Base-by-base conservation (phyloP, 2,113 vertebrate genomes). In the Camelus bactrianus region DNA sequence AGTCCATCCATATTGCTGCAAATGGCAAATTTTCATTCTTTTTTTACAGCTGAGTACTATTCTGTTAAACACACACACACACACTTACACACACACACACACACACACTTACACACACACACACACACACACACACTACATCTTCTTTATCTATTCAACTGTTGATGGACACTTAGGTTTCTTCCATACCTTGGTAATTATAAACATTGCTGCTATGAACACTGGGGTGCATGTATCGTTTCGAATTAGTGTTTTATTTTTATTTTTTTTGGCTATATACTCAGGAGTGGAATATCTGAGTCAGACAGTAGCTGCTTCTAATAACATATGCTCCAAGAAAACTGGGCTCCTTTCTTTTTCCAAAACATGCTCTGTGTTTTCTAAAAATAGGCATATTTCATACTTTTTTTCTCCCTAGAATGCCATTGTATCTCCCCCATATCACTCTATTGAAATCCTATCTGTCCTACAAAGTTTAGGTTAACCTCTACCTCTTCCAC, bases 391-490 rank as follows among this genome's bases (percentile, higher is more conserved):
- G 8, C 14, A 46, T 16, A 19, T 81, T 38, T 73, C 50, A 76
- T 24, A 13, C 3, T 54, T 28, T 65, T 72, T 80, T 50, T 75
- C 24, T 88, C 28, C 7, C 7, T 93, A 42, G 14, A 90, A 48
- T 26, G 13, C 0, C 1, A 1, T 52, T n/a, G 13, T 76, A 24
- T 62, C 3, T 67, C 15, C 10, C 12, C 1, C 13, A 38, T 38
- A 30, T 24, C 4, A 58, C 13, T 77, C 8, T 60, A 3, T 9
- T 56, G 48, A 79, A 80, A 46, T 35, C 6, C 8, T 86, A 70
- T 8, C 8, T n/a, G 16, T 48, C 5, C 17, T 54, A 2, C 19
- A 62, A n/a, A 82, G n/a, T 69, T 54, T 8, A 81, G 1, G 11
- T 75, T 42, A 50, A 70, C 67, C 38, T 64, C 1, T 46, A 42